Base-by-base conservation (phyloP, 2,113 vertebrate genomes). In the Anoura caudifer region DNA sequence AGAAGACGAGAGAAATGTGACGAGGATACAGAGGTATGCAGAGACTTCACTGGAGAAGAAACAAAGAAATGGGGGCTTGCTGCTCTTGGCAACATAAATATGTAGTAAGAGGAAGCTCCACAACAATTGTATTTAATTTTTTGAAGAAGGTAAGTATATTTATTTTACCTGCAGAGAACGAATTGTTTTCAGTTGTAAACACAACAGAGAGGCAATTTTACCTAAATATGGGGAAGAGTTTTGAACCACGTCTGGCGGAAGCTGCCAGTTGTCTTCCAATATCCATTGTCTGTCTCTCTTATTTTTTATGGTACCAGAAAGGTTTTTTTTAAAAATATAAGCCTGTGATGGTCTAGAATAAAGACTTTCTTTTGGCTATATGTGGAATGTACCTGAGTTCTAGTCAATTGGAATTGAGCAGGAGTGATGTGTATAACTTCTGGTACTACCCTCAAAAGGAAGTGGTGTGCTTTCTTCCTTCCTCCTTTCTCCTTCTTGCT, bases 171-270 rank as follows among this genome's bases (percentile, higher is more conserved):
- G 41, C 17, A 52, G 36, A 92, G 47, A 84, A 94, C 38, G 84
- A 92, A 76, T 95, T 75, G 87, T 81, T 95, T 96, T 85, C 41
- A 45, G 5, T 80, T 95, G 22, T 43, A 92, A 92, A 95, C 69
- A 36, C 10, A 84, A 69, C 63, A 90, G 38, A 75, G 24, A 81
- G 56, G 24, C 22, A 85, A n/a, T 87, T 69, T 89, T 54, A 69
- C 36, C 54, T 61, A 97, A 87, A 75, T 77, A 28, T 5, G 26
- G 85, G 19, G 14, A 72, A 92, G 65, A 14, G 3, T 79, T 92
- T 95, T 89, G 59, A 87, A 41, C 20, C 17, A 22, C 38, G 3
- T 61, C 45, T 65, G 33, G 47, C 28, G 86, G n/a, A 93, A 94
- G 7, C 50, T 86, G 65, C 36, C 17, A 19, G 5, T 70, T 83